Evolutionary conservation across 1,140 invertebrate genomes (phyloP).

Genomic region (Microvelia longipes): DNA sequence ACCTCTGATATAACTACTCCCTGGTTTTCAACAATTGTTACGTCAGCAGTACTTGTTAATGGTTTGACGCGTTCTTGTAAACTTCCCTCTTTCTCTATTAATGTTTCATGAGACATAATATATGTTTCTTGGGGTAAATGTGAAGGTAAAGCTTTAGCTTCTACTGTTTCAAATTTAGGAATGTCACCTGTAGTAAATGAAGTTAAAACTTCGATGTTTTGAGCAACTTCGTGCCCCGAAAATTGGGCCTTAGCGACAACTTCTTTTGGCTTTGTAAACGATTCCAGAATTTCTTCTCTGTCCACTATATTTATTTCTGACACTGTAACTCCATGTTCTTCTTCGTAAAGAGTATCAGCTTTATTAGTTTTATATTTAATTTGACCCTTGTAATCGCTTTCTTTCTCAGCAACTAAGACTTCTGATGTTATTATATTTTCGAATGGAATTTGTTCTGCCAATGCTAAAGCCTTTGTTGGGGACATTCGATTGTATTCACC

Average conservation of each 20-base stretch:
- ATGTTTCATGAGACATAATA: conserved; percentile 31
- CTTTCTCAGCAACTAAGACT: conserved; percentile 22
- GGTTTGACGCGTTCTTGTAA: conserved; percentile 29
- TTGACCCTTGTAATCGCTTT: conserved; percentile 31
- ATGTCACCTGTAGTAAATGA: conserved; percentile 17
- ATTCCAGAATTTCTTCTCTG: conserved; percentile 32
- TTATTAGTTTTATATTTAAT: conserved; percentile 24
- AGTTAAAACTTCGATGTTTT: conserved; percentile 25
- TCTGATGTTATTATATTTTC: conserved; percentile 17
- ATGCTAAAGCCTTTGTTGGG: conserved; percentile 13
- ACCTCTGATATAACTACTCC: conserved; percentile 26
- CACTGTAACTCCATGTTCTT: conserved; percentile 31
- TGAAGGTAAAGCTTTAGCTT: conserved; percentile 20
- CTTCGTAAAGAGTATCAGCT: conserved; percentile 31
- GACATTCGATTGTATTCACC: conserved; percentile 6
- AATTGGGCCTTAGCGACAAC: conserved; percentile 22
- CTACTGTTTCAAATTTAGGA: conserved; percentile 13
- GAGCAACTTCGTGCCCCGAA: conserved; percentile 25
- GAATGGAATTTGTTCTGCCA: conserved; percentile 15
- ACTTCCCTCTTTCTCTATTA: conserved; percentile 31
- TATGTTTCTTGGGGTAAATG: conserved; percentile 35
- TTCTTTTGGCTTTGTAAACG: conserved; percentile 26
- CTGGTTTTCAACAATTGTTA: conserved; percentile 29
- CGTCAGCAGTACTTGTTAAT: conserved; percentile 22
- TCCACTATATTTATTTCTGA: conserved; percentile 33